These are phyloP conservation scores for Tetramorium simillimum DNA, from an alignment of 1,140 invertebrate species.

Conservation along the genomic window DNA sequence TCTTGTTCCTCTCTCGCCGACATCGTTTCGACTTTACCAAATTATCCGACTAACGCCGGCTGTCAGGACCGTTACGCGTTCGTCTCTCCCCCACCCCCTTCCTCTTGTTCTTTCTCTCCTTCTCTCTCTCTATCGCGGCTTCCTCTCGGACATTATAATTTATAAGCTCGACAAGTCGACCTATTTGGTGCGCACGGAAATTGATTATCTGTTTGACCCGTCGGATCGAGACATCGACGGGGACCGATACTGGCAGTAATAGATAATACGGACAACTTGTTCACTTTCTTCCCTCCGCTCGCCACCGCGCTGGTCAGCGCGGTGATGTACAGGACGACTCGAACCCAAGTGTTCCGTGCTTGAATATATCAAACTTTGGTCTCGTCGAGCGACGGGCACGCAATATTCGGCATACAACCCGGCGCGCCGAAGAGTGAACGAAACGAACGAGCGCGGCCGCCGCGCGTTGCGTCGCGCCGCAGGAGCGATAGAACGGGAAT, in stretches of 20 bases:
- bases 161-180: conserved; percentile 65
- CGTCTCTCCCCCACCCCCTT: neutral
- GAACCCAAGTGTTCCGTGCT: neutral
- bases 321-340: too few relatives aligned
- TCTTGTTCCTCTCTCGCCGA: neutral
- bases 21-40: conserved; percentile 39
- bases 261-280: conserved; percentile 65
- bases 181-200: conserved; percentile 67
- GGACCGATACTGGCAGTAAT: conserved; percentile 64
- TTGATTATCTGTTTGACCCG: conserved; percentile 72
- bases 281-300: conserved; percentile 26
- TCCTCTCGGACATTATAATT: conserved; percentile 68
- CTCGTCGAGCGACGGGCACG: neutral
- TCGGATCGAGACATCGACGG: conserved; percentile 61
- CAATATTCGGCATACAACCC: neutral
- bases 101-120: neutral
- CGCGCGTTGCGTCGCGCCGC: conserved; percentile 14
- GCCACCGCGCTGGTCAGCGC: neutral
- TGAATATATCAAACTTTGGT: neutral
- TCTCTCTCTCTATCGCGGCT: conserved; percentile 4
- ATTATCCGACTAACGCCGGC: conserved; percentile 44
- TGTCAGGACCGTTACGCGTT: conserved; percentile 57
- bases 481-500: neutral
- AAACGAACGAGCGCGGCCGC: neutral
- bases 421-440: neutral